phyloP scores from a whole-genome alignment of 2,797 vertebrate genomes.

The Sebastes vulpes region DNA sequence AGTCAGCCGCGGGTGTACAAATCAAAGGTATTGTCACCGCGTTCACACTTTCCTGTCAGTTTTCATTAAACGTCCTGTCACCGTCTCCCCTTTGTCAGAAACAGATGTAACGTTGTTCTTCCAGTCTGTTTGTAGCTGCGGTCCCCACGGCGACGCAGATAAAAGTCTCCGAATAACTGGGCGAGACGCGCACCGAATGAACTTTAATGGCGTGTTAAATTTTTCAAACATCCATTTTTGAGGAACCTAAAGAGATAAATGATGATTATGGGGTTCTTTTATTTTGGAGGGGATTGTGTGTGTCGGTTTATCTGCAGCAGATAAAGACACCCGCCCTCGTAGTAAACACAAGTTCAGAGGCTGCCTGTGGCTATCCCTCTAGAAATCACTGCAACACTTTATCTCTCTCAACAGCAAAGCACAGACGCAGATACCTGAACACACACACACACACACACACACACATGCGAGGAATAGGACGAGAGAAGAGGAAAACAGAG shows the following conservation, averaged over 20 bases:
- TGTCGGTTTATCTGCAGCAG: slow-evolving; percentile 44
- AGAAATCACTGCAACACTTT: slow-evolving; percentile 77
- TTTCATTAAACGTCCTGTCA: slow-evolving; percentile 53
- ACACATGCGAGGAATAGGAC: background rate
- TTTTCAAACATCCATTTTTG: slow-evolving; percentile 31
- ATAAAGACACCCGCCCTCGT: slow-evolving; percentile 29
- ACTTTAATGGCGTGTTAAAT: slow-evolving; percentile 46
- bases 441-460: background rate
- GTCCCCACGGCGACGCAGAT: slow-evolving; percentile 33
- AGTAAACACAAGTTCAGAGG: slow-evolving; percentile 62
- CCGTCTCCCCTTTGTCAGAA: slow-evolving; percentile 16
- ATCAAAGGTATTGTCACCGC: slow-evolving; percentile 54
- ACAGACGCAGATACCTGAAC: background rate
- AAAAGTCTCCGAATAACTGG: slow-evolving; percentile 40
- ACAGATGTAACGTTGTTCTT: slow-evolving; percentile 40
- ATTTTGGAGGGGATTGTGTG: slow-evolving; percentile 12
- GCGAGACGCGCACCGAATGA: slow-evolving; percentile 31
- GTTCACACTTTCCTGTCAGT: slow-evolving; percentile 50
- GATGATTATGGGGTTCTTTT: slow-evolving; percentile 11
- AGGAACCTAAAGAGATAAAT: slow-evolving; percentile 15
- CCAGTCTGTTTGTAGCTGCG: slow-evolving; percentile 34
- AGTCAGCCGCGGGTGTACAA: slow-evolving; percentile 29
- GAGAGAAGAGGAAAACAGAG: slow-evolving; percentile 17
- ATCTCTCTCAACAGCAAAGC: slow-evolving; percentile 54
- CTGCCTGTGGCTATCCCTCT: slow-evolving; percentile 58